Evolutionary conservation across 2,797 vertebrate genomes (phyloP), one percentile per base, ranked within the genome.

Genomic region (Synanceia verrucosa): DNA sequence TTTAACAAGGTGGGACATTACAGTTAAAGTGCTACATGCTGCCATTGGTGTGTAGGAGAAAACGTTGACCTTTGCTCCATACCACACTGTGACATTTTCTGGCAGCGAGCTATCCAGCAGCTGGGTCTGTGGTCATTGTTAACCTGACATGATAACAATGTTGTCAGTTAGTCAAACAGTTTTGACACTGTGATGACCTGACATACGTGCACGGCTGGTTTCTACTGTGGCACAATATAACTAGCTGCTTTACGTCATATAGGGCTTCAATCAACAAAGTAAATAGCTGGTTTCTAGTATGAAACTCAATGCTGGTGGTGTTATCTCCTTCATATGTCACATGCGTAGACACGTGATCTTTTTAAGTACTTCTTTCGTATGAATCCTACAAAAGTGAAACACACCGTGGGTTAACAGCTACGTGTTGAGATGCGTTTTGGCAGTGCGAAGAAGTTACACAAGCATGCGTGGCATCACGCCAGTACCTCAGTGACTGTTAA

Each of bases 1-100:
- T 87, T 79, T 57, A 36, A 64, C 59, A 6, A 48, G 33, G 21
- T 18, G 19, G 29, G 50, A 62, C 36, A n/a, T 0, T 9, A 47
- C 44, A 6, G 86, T 90, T 88, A 84, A 85, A 88, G 39, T 59
- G 50, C 78, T 76, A 86, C 85, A 80, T 78, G 57, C 37, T n/a
- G 51, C n/a, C 28, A 31, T 53, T 53, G 10, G 47, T 57, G 43
- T 79, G 72, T 53, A 33, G 52, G 63, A 77, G 75, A 75, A 76
- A 67, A 26, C 1, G 62, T 82, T 89, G 88, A 94, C 89, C 92
- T 93, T 92, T 92, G 91, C 78, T 69, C 83, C 86, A 57, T 67
- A 84, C 62, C 64, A 51, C 66, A 3, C 44, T 5, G 29, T 41
- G 70, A 80, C 75, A 90, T 78, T 77, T 69, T 87, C 59, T 65